Base-by-base conservation (phyloP, 2,113 vertebrate species). In the Nanger granti region DNA sequence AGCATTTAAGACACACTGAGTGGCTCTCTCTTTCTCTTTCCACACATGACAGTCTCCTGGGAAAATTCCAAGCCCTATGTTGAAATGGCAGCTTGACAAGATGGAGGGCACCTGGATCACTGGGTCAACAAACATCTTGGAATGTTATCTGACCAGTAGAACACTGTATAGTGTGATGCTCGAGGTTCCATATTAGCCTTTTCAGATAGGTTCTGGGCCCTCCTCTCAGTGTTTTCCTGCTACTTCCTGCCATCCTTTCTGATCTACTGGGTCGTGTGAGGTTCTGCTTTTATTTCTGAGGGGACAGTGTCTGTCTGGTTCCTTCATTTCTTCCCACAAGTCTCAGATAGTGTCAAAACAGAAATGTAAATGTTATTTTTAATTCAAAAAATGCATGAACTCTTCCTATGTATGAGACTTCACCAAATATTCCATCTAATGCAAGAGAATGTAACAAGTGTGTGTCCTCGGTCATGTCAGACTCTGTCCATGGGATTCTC, bases 401-500 rank as follows among this genome's bases (percentile, higher is more conserved):
- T 86, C 47, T 86, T 55, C 14, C 55, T 79, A 64, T 55, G 12
- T 9, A 47, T 86, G 9, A 79, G 1, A 7, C 5, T 64, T 79
- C 17, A 80, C 29, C 26, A n/a, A 73, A 64, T 84, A 59, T 62
- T 47, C 24, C 9, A 44, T 6, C 26, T 20, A 66, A 41, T 76
- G 52, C 20, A 52, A 79, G 2, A 52, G 20, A 82, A 83, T 60
- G 26, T 41, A 62, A 60, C 3, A 41, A 24, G 37, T 41, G 22
- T 41, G 22, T 41, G 37, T 41, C n/a, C 22, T 76, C 0, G 0
- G 69, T 76, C 44, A 47, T 47, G 44, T 47, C 44, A 6, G 7
- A 47, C 44, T 7, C 44, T 47, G 44, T 47, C 44, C 44, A 47
- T 47, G 44, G 44, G 66, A 76, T 26, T 76, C 37, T 76, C 22